Base-by-base conservation (phyloP, 1,140 invertebrate species). In the Brachystomella parvula region DNA sequence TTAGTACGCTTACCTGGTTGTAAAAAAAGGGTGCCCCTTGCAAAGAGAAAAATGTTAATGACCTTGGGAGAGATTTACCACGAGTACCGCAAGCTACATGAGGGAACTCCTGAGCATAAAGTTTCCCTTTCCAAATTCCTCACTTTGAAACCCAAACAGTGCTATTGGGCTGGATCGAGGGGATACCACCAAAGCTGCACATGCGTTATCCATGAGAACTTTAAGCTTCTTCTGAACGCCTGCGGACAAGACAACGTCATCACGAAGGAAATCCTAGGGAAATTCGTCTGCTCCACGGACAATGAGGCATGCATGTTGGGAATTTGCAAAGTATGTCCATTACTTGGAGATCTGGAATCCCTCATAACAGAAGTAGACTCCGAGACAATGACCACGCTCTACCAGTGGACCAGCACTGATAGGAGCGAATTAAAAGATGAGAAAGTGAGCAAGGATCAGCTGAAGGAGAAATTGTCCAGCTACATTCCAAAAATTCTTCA, bases 141-240 rank as follows among this genome's bases (percentile, higher is more conserved):
- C 2, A 21, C 29, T 17, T 49, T 63, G 17, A 9, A 44, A 28
- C 62, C 62, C 6, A 47, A 19, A 32, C 2, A 63, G 2, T 63
- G 35, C 28, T 3, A 17, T 47, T 63, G 35, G 35, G 6, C 30
- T 17, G 6, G 44, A 2, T 35, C 29, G 2, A 44, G 26, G 35
- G 62, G 62, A 29, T 31, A 21, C 49, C 62, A 47, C 24, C 24
- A 6, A 29, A 19, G 6, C 2, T 63, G 62, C 44, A 29, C 28
- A 2, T 63, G 62, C 24, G 29, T 49, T 26, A 63, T 21, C 3
- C 62, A 63, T 28, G 62, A 63, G 32, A 63, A 63, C 49, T 63
- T 63, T 32, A 63, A 63, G 44, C 62, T 63, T 12, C 21, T 62
- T 15, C 17, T 62, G n/a, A n/a, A 62, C 6, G 57, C 26, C 3